Percentiles rank a stretch among this genome's conserved stretches.
These are phyloP conservation scores for Neodiprion lecontei DNA, from an alignment of 1,140 invertebrate species.

Conservation along the genomic window DNA sequence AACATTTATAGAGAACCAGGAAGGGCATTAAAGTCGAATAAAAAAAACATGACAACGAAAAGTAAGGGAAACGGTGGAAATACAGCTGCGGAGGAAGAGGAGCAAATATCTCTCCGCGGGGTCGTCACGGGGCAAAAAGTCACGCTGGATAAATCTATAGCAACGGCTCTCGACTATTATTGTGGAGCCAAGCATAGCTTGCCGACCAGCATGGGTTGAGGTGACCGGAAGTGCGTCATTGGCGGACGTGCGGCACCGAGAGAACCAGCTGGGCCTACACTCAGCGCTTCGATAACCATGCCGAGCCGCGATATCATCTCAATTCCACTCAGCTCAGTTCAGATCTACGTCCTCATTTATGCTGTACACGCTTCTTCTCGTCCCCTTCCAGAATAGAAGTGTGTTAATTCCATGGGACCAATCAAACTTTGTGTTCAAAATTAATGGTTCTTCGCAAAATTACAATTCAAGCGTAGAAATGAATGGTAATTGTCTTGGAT, in stretches of 20 bases:
- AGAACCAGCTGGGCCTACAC: background rate
- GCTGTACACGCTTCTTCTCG: too few relatives aligned
- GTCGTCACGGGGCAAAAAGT: slow-evolving; percentile 55
- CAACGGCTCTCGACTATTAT: slow-evolving; percentile 37
- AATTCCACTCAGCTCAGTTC: background rate
- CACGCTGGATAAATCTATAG: slow-evolving; percentile 47
- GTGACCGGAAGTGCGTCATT: slow-evolving; percentile 50
- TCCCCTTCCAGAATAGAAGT: too few relatives aligned
- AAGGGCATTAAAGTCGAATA: too few relatives aligned
- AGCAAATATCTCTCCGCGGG: slow-evolving; percentile 50
- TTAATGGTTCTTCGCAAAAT: too few relatives aligned
- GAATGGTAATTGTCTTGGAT: too few relatives aligned
- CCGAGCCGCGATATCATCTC: background rate
- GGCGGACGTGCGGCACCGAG: slow-evolving; percentile 15
- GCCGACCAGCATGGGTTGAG: slow-evolving; percentile 31
- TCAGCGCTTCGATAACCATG: slow-evolving; percentile 3
- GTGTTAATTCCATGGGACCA: too few relatives aligned
- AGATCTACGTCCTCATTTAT: too few relatives aligned
- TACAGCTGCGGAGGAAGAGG: slow-evolving; percentile 37
- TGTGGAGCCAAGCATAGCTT: slow-evolving; percentile 29
- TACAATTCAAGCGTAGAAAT: too few relatives aligned
- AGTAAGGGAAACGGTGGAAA: too few relatives aligned
- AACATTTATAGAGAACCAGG: too few relatives aligned
- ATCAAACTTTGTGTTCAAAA: too few relatives aligned
- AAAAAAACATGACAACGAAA: too few relatives aligned